These are phyloP conservation scores for Macrotis lagotis DNA, from an alignment of 2,113 vertebrate genomes.

Conservation along the genomic window DNA sequence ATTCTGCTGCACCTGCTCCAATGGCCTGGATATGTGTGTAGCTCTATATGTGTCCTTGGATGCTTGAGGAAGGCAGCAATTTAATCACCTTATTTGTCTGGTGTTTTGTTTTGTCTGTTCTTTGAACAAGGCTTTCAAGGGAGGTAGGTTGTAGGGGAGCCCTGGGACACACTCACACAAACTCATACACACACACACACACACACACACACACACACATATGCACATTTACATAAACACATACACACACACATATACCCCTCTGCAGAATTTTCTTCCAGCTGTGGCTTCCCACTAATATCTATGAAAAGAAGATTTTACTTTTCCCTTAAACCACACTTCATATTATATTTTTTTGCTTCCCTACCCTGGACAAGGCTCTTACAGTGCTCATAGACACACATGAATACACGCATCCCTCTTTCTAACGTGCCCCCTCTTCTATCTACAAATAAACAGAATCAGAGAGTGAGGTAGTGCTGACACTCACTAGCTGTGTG, in stretches of 20 bases:
- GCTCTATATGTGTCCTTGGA: not conserved
- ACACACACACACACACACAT: too few species aligned
- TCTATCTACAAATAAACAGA: not conserved
- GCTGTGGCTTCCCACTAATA: not conserved
- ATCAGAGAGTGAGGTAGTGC: not conserved
- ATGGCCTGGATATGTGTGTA: not conserved
- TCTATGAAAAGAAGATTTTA: not conserved
- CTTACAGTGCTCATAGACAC: not conserved
- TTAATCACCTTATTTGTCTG: not conserved
- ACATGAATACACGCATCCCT: not conserved
- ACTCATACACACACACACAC: too few species aligned
- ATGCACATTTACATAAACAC: too few species aligned
- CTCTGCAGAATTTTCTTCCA: not conserved
- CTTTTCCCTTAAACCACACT: not conserved
- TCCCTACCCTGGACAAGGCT: not conserved
- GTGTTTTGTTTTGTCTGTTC: slow-evolving; percentile 3
- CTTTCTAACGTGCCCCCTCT: not conserved
- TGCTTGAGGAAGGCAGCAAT: not conserved
- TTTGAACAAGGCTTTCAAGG: slow-evolving; percentile 8
- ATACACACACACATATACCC: not conserved
- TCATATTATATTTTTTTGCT: not conserved
- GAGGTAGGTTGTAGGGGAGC: not conserved
- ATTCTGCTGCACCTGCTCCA: not conserved
- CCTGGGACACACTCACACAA: not conserved
- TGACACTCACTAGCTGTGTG: not conserved